A percentile compares a stretch with the other conserved stretches of the same genome.
These are phyloP conservation scores for Eciton burchellii DNA, from an alignment of 1,140 invertebrate genomes.

Conservation along the genomic window DNA sequence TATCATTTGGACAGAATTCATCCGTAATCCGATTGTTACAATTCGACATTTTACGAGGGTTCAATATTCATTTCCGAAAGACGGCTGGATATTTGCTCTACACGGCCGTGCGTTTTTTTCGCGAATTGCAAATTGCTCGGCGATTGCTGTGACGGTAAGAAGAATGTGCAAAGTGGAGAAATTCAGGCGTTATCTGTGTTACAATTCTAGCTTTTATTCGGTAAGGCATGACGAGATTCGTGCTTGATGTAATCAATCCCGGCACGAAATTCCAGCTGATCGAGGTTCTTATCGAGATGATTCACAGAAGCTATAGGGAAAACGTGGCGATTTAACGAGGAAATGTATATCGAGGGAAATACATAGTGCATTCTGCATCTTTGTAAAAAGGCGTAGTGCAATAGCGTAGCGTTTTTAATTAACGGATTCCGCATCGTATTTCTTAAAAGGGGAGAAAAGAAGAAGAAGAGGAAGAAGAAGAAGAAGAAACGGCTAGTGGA, in stretches of 20 bases:
- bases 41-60: neutral
- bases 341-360: slow-evolving; percentile 27
- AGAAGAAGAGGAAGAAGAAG: too few relatives aligned
- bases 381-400: slow-evolving; percentile 74
- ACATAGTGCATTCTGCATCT: slow-evolving; percentile 28
- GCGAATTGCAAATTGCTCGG: slow-evolving; percentile 8
- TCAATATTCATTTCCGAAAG: neutral
- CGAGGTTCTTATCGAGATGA: slow-evolving; percentile 31
- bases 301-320: slow-evolving; percentile 28
- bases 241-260: slow-evolving; percentile 26
- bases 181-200: slow-evolving; percentile 42
- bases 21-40: slow-evolving; percentile 2
- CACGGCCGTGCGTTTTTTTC: slow-evolving; percentile 26
- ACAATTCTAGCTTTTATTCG: slow-evolving; percentile 35
- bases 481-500: slow-evolving; percentile 35
- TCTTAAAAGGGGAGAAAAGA: too few relatives aligned
- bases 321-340: slow-evolving; percentile 43
- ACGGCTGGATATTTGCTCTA: neutral
- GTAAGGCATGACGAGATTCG: slow-evolving; percentile 3
- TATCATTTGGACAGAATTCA: slow-evolving; percentile 42
- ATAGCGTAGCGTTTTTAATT: slow-evolving; percentile 68
- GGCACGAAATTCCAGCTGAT: slow-evolving; percentile 4
- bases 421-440: slow-evolving; percentile 6
- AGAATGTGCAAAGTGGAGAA: neutral
- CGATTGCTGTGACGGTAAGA: neutral